phyloP scores from a whole-genome alignment of 1,140 invertebrate species.

The Microplitis mediator region DNA sequence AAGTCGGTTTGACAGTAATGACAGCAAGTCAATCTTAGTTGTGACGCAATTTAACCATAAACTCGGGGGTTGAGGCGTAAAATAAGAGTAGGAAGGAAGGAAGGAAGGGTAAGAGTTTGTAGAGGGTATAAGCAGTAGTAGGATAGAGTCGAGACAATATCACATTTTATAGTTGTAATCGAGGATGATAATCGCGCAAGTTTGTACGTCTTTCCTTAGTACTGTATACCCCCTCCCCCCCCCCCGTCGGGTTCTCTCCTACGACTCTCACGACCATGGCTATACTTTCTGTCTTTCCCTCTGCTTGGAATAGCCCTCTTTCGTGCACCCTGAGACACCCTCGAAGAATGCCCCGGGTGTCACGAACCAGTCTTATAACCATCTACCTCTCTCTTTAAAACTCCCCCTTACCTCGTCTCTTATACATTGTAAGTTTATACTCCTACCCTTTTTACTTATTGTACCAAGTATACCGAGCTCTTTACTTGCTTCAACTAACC shows the following conservation, averaged over 20 bases:
- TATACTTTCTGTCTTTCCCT: slow-evolving; percentile 11
- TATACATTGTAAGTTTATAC: background rate
- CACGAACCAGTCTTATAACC: slow-evolving; percentile 23
- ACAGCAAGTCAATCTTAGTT: slow-evolving; percentile 7
- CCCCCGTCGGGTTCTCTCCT: no score
- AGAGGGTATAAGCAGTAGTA: slow-evolving; percentile 2
- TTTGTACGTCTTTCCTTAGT: slow-evolving; percentile 45
- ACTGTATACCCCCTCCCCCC: slow-evolving; percentile 10
- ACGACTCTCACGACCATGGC: background rate
- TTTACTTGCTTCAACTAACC: no score
- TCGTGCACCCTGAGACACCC: slow-evolving; percentile 41
- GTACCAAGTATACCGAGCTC: no score
- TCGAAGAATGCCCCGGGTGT: slow-evolving; percentile 56
- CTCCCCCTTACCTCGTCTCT: background rate
- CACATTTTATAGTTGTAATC: slow-evolving; percentile 58
- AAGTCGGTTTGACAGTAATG: background rate
- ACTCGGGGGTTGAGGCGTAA: background rate
- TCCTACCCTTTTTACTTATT: no score
- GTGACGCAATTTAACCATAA: background rate
- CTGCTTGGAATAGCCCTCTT: slow-evolving; percentile 36
- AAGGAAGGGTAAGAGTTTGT: slow-evolving; percentile 11
- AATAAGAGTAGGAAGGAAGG: background rate
- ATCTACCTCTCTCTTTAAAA: background rate
- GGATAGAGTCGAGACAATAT: slow-evolving; percentile 42
- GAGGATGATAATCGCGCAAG: slow-evolving; percentile 57